phyloP scores from a whole-genome alignment of 2,113 vertebrate genomes.

The Atractosteus spatula region DNA sequence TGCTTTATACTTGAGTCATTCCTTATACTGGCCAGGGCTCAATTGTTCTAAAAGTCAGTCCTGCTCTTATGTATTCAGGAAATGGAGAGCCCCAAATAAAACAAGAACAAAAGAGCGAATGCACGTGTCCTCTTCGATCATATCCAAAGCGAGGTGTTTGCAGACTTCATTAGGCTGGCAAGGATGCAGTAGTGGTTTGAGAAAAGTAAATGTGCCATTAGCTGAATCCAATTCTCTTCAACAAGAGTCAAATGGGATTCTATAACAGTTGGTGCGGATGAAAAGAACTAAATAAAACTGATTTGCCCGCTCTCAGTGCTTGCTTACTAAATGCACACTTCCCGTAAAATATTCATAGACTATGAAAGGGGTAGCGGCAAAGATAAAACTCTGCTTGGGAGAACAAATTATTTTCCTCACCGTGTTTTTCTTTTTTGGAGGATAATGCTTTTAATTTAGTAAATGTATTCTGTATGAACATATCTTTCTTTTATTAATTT shows the following conservation, averaged over 20 bases:
- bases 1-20: conserved; percentile 19
- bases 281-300: neutral
- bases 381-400: no score
- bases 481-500: no score
- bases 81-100: neutral
- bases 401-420: no score
- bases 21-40: conserved; percentile 30
- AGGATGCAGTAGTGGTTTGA: neutral
- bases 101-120: neutral
- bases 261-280: neutral
- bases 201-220: neutral
- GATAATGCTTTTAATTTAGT: no score
- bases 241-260: neutral
- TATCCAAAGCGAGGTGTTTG: neutral
- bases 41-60: conserved; percentile 15
- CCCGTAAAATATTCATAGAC: no score
- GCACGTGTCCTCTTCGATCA: neutral
- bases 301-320: neutral
- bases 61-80: conserved; percentile 6
- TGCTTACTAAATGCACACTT: neutral
- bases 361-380: no score
- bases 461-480: no score
- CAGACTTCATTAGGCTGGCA: neutral
- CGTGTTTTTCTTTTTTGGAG: no score
- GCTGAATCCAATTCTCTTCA: neutral